A percentile compares a stretch with the other conserved stretches of the same genome.
Conservation (phyloP, 2,113 vertebrate species). For the Esox niger region DNA sequence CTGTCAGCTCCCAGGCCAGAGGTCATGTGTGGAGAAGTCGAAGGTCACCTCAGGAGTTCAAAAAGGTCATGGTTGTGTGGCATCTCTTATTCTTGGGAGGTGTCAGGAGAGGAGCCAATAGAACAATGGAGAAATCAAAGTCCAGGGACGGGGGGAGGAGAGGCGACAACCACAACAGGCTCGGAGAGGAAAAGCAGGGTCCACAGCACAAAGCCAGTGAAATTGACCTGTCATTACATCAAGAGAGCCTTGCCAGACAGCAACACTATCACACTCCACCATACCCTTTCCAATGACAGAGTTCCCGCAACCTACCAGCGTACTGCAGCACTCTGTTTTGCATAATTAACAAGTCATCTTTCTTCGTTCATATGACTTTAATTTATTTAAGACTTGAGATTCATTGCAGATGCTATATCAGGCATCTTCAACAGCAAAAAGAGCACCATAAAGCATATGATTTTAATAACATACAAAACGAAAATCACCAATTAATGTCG, state of each 20-base stretch:
- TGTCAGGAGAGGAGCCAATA: conserved; percentile 82
- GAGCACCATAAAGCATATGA: conserved; percentile 10
- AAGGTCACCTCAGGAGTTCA: conserved; percentile 88
- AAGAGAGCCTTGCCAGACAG: conserved; percentile 72
- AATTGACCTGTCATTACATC: conserved; percentile 89
- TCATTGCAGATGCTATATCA: conserved; percentile 51
- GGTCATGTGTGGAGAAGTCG: conserved; percentile 87
- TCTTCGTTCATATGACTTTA: conserved; percentile 67
- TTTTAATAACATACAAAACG: conserved; percentile 31
- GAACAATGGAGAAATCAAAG: conserved; percentile 92
- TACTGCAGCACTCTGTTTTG: conserved; percentile 67
- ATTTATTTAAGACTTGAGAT: conserved; percentile 55
- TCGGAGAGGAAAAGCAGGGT: conserved; percentile 72
- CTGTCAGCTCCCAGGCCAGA: conserved; percentile 92
- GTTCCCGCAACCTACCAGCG: conserved; percentile 72
- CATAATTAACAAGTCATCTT: conserved; percentile 80
- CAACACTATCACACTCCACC: conserved; percentile 74
- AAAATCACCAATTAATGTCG: conserved; percentile 44
- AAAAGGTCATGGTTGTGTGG: conserved; percentile 88
- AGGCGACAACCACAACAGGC: conserved; percentile 68
- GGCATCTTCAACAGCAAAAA: conserved; percentile 23
- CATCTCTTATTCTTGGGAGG: conserved; percentile 95
- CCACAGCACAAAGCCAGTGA: conserved; percentile 81
- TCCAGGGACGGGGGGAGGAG: conserved; percentile 76
- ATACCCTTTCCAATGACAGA: conserved; percentile 73